phyloP scores from a whole-genome alignment of 2,888 invertebrate genomes.

The Oligia fasciuncula region DNA sequence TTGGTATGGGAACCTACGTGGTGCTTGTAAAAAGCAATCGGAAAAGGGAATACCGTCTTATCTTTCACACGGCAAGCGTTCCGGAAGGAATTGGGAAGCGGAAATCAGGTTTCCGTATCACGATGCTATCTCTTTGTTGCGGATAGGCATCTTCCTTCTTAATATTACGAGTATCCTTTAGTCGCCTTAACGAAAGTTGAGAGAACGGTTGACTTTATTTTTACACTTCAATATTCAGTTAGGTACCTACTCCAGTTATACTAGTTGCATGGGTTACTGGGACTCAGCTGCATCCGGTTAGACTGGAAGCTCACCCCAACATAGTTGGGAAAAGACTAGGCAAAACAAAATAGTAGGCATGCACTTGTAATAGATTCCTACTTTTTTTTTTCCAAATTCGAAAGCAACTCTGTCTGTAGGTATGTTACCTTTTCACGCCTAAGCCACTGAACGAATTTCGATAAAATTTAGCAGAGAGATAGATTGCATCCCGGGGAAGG shows the following conservation, averaged over 20 bases:
- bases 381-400: no score
- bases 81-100: constrained; percentile 30
- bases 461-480: no score
- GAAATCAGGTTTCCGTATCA: constrained; percentile 53
- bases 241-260: background rate
- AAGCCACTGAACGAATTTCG: no score
- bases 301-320: background rate
- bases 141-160: constrained; percentile 34
- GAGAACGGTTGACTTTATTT: constrained; percentile 19
- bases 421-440: no score
- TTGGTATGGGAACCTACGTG: background rate
- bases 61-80: constrained; percentile 46
- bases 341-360: no score
- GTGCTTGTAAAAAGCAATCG: constrained; percentile 16
- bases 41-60: constrained; percentile 21
- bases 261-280: background rate
- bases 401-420: no score
- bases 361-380: no score
- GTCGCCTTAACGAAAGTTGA: constrained; percentile 16
- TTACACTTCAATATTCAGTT: constrained; percentile 7
- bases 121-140: constrained; percentile 45
- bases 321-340: background rate
- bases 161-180: constrained; percentile 16
- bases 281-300: background rate
- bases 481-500: no score